A percentile compares a stretch with the other conserved stretches of the same genome.
These are phyloP conservation scores for Cacoxenus indagator DNA, from an alignment of 2,888 invertebrate species.

Conservation along the genomic window DNA sequence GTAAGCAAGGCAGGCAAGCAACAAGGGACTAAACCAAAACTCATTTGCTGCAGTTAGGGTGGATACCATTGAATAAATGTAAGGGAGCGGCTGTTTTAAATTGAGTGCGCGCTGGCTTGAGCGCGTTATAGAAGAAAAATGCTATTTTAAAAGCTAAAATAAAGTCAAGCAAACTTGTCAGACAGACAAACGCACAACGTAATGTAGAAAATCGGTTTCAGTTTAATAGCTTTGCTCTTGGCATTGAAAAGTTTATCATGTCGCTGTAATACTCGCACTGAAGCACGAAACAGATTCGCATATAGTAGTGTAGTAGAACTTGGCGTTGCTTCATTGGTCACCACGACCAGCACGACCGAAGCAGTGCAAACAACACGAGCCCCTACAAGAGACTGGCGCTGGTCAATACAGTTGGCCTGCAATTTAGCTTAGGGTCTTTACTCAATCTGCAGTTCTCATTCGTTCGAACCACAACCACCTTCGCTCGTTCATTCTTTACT, in stretches of 20 bases:
- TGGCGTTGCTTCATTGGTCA: slow-evolving; percentile 5
- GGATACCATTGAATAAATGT: neutral
- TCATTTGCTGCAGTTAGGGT: slow-evolving; percentile 16
- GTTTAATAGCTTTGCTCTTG: slow-evolving; percentile 49
- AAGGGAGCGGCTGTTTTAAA: neutral
- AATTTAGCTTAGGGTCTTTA: slow-evolving; percentile 6
- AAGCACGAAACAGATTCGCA: neutral
- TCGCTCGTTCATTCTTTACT: slow-evolving; percentile 31
- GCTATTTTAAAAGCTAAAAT: slow-evolving; percentile 35
- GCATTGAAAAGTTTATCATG: slow-evolving; percentile 50
- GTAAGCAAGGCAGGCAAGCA: neutral
- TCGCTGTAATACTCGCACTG: slow-evolving; percentile 35
- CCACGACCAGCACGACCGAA: neutral
- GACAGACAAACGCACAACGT: slow-evolving; percentile 1
- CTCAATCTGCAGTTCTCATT: neutral
- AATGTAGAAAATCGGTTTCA: slow-evolving; percentile 29
- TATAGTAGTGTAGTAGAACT: neutral
- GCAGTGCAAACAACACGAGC: neutral
- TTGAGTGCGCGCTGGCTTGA: no score
- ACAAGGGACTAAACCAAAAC: neutral
- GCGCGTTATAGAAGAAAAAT: slow-evolving; percentile 27
- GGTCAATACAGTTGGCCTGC: neutral
- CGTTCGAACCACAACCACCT: no score
- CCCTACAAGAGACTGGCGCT: slow-evolving; percentile 20
- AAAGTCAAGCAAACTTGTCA: slow-evolving; percentile 28